phyloP scores from a whole-genome alignment of 2,888 invertebrate species.

The Platerodrilus igneus region DNA sequence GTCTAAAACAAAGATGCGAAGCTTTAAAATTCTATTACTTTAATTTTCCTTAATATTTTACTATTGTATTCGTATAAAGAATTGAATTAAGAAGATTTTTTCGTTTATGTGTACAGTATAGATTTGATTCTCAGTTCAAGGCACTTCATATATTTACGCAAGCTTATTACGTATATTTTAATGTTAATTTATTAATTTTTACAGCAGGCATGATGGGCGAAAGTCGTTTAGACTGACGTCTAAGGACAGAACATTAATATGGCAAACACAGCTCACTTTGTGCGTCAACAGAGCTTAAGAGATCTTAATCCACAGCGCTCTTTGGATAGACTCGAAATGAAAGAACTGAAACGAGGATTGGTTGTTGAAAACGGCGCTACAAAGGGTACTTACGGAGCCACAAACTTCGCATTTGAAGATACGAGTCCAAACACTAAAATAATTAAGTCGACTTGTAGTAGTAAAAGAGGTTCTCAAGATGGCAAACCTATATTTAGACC shows the following conservation, averaged over 20 bases:
- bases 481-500: constrained; percentile 63
- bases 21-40: no score
- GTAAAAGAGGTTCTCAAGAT: constrained; percentile 58
- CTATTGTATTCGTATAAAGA: no score
- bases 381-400: constrained; percentile 74
- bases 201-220: constrained; percentile 15
- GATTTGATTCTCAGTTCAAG: no score
- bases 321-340: constrained; percentile 79
- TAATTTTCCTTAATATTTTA: no score
- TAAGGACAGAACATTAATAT: constrained; percentile 46
- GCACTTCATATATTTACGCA: no score
- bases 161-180: no score
- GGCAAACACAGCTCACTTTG: constrained; percentile 88
- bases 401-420: constrained; percentile 77
- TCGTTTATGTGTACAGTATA: no score
- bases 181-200: not conserved
- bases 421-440: constrained; percentile 54
- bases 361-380: constrained; percentile 66
- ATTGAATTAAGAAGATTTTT: no score
- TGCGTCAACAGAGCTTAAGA: constrained; percentile 82
- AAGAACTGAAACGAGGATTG: constrained; percentile 76
- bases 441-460: constrained; percentile 48
- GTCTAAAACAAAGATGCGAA: no score
- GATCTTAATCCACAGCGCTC: constrained; percentile 75
- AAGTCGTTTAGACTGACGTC: constrained; percentile 14